Conservation (phyloP, 2,888 invertebrate genomes). For the Drosophila pseudotalamancana region DNA sequence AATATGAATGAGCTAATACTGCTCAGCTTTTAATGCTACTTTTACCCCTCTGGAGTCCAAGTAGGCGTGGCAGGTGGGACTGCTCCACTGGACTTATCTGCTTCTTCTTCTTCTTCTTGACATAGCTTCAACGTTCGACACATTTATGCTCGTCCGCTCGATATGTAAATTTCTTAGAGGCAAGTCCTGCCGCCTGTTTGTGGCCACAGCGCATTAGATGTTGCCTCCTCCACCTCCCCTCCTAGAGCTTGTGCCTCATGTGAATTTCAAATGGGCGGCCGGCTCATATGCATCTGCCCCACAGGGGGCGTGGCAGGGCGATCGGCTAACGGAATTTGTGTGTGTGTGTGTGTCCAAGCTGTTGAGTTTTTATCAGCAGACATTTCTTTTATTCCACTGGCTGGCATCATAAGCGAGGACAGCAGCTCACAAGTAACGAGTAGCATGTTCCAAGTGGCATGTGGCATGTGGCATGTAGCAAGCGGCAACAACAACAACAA, state of each 20-base stretch:
- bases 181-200: background rate
- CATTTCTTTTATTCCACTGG: conserved; percentile 58
- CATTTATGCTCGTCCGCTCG: conserved; percentile 18
- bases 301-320: background rate
- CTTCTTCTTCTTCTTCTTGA: background rate
- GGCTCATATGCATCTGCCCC: conserved; percentile 3
- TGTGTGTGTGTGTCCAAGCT: conserved; percentile 41
- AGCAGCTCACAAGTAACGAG: conserved; percentile 19
- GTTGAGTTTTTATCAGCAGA: conserved; percentile 67
- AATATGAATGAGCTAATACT: background rate
- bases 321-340: conserved; percentile 11
- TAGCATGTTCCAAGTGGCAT: conserved; percentile 23
- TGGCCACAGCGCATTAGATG: conserved; percentile 63
- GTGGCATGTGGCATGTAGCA: conserved; percentile 17
- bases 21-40: background rate
- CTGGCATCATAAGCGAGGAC: conserved; percentile 69
- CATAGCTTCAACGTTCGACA: conserved; percentile 7
- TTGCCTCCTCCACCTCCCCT: conserved; percentile 13
- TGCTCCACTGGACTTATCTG: background rate
- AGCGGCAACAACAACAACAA: background rate
- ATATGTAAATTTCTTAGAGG: conserved; percentile 38
- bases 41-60: no score
- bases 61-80: background rate
- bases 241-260: conserved; percentile 62
- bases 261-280: conserved; percentile 65